Conservation (phyloP, 2,797 vertebrate species). For the Anolis apletophallus region DNA sequence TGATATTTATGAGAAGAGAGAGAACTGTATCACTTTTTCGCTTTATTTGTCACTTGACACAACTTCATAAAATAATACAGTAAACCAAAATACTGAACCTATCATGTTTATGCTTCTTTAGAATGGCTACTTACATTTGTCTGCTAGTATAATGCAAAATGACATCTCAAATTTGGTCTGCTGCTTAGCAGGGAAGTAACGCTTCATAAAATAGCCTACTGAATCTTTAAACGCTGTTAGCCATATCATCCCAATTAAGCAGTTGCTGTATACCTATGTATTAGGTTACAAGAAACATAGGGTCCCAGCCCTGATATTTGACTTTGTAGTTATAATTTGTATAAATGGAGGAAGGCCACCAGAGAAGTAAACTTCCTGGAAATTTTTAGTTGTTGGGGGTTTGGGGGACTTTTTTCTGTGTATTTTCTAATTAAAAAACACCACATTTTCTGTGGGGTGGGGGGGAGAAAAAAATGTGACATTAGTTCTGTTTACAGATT, state of each 20-base stretch:
- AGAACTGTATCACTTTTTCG: constrained; percentile 27
- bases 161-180: background rate
- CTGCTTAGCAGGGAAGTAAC: background rate
- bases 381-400: too few relatives aligned
- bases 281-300: background rate
- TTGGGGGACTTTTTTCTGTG: too few relatives aligned
- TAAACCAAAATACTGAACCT: background rate
- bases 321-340: background rate
- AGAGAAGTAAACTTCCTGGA: too few relatives aligned
- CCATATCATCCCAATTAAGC: background rate
- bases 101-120: background rate
- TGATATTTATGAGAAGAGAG: constrained; percentile 6
- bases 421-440: too few relatives aligned
- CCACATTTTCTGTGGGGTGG: too few relatives aligned
- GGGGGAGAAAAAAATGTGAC: too few relatives aligned
- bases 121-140: background rate
- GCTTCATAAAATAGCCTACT: constrained; percentile 40
- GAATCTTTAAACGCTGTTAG: constrained; percentile 34
- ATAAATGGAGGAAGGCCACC: background rate
- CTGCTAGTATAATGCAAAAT: constrained; percentile 4
- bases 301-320: background rate
- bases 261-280: background rate
- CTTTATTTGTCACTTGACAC: constrained; percentile 19
- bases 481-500: too few relatives aligned
- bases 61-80: constrained; percentile 12